Base-by-base conservation (phyloP, 2,113 vertebrate genomes). In the Ascaphus truei region DNA sequence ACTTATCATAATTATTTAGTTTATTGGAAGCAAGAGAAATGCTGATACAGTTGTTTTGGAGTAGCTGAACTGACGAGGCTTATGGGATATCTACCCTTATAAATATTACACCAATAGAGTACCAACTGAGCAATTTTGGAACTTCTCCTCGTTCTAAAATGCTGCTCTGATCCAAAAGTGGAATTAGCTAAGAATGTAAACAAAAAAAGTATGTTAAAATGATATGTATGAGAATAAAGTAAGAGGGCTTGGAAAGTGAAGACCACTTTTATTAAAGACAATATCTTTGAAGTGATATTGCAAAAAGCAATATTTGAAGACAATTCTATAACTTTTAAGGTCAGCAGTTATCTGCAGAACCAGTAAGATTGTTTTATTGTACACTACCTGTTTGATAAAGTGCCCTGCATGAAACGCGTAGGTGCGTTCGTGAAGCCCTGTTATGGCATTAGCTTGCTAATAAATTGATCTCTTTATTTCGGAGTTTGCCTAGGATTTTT, bases 1-100 rank as follows among this genome's bases (percentile, higher is more conserved):
- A 69, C 25, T 66, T 50, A 36, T 69, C 47, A 36, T 68, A 68
- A 58, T 67, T 68, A 47, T 29, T 48, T 58, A 60, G 55, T 60
- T 69, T 69, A 69, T 39, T 60, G 47, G 43, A 60, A 68, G 41
- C 41, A 47, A 59, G 55, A 59, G 30, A 59, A 59, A 47, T 69
- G 45, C 66, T 69, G 56, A 60, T 39, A 34, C 16, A 9, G 37
- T 58, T 59, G 22, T 68, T 68, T 68, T 51, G 7, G 30, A 45
- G 29, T 37, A 23, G 47, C 23, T 37, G 31, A 59, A 22, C 55
- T 59, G 53, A 57, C 30, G 27, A 18, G 29, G 45, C 47, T 68
- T 60, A 60, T 52, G 66, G 20, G 45, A 60, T 51, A 52, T 60
- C 31, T 51, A 47, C 25, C 36, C n/a, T 26, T 29, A 37, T 34